Conservation (phyloP, 2,113 vertebrate genomes). For the Aplodontia rufa region DNA sequence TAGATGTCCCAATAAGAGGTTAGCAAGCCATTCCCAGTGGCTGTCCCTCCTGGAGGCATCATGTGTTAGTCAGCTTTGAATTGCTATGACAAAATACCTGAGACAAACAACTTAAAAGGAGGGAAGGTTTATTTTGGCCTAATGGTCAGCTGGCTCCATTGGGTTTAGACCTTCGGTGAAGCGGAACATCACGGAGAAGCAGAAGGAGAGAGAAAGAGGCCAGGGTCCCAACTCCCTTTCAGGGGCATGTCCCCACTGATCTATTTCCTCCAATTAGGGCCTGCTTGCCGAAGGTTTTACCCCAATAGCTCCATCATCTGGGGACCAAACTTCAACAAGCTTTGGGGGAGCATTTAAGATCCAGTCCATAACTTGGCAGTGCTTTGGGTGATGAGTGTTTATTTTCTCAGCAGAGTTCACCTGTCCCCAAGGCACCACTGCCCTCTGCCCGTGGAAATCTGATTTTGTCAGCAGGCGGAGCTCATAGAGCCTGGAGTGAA, state of each 20-base stretch:
- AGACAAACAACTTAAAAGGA: neutral
- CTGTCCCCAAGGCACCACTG: fast-evolving
- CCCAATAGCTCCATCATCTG: neutral
- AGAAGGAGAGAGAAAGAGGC: neutral
- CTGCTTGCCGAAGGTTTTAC: neutral
- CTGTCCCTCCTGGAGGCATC: neutral
- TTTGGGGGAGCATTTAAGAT: neutral
- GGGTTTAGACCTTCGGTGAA: neutral
- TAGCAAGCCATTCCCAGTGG: too few relatives aligned
- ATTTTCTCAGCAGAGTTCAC: neutral
- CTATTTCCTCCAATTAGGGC: neutral
- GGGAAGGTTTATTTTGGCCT: neutral
- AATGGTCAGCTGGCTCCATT: neutral
- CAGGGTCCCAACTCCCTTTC: neutral
- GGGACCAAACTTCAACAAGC: neutral
- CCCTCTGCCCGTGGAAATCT: too few relatives aligned
- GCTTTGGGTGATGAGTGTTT: fast-evolving
- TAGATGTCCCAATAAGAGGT: neutral
- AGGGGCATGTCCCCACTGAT: too few relatives aligned
- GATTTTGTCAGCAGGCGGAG: too few relatives aligned
- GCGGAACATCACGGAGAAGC: neutral
- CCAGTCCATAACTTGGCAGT: too few relatives aligned
- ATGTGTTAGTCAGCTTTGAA: neutral
- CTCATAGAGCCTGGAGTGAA: too few relatives aligned
- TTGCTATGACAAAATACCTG: neutral